phyloP scores from a whole-genome alignment of 2,797 vertebrate species.

The Molothrus aeneus region DNA sequence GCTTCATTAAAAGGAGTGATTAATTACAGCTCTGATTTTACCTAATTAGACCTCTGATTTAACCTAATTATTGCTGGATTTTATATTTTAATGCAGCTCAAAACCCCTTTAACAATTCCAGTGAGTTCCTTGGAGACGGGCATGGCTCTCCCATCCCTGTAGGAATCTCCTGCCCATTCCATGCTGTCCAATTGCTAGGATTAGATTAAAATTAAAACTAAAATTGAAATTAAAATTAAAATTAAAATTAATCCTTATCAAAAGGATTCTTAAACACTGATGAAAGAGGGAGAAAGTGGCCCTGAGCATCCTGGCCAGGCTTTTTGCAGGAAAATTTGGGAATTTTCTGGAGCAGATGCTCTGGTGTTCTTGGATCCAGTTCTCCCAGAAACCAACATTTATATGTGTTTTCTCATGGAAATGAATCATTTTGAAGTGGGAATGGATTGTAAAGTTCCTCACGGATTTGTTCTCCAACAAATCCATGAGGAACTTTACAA shows the following conservation, averaged over 20 bases:
- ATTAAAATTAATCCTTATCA: not conserved
- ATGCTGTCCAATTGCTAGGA: not conserved
- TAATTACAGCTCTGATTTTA: not conserved
- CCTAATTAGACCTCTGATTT: not conserved
- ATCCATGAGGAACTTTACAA: not conserved
- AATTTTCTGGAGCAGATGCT: not conserved
- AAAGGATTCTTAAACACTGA: not conserved
- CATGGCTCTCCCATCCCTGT: not conserved
- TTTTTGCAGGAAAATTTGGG: not conserved
- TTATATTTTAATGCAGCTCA: not conserved
- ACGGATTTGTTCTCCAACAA: not conserved
- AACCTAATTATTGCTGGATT: not conserved
- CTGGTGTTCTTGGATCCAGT: not conserved
- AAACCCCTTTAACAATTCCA: not conserved
- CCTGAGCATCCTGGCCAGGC: not conserved
- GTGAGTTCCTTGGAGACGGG: not conserved
- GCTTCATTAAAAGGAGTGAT: not conserved
- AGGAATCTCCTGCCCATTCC: not conserved
- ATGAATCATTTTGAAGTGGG: fast-evolving
- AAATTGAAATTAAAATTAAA: not conserved
- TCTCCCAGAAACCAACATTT: not conserved
- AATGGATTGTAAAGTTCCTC: not conserved
- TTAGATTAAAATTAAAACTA: not conserved
- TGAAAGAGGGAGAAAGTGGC: not conserved
- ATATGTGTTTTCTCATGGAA: not conserved